A percentile compares a stretch with the other conserved stretches of the same genome.
These are phyloP conservation scores for Drosophila pallidifrons DNA, from an alignment of 1,140 invertebrate species.

Conservation along the genomic window DNA sequence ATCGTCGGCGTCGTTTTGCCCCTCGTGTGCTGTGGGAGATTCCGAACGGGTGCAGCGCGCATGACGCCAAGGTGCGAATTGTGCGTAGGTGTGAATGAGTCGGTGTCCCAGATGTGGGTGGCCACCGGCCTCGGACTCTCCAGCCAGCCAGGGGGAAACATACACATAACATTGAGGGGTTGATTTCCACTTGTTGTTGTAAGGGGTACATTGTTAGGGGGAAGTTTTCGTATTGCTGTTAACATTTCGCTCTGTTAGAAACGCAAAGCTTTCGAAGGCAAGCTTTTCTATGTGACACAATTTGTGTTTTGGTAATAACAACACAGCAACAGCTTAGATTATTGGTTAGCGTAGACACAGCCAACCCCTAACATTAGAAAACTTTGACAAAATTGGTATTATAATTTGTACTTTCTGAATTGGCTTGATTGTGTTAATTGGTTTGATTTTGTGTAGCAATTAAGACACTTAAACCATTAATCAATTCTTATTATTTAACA, in stretches of 20 bases:
- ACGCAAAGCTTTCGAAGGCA: conserved; percentile 20
- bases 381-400: too few relatives aligned
- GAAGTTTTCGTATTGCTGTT: conserved; percentile 12
- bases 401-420: too few relatives aligned
- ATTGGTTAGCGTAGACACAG: too few relatives aligned
- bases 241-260: conserved; percentile 5
- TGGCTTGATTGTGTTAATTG: too few relatives aligned
- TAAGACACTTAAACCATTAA: too few relatives aligned
- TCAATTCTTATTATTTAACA: too few relatives aligned
- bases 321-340: too few relatives aligned
- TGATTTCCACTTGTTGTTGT: conserved; percentile 45
- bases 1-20: not conserved
- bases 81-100: conserved; percentile 58
- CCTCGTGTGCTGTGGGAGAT: conserved; percentile 44
- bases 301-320: not conserved
- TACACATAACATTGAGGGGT: conserved; percentile 17
- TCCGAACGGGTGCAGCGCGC: conserved; percentile 71
- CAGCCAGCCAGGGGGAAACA: conserved; percentile 10
- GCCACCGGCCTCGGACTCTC: not conserved
- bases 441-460: too few relatives aligned
- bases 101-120: conserved; percentile 37
- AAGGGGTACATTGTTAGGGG: conserved; percentile 52
- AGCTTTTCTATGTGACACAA: conserved; percentile 38
- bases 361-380: too few relatives aligned
- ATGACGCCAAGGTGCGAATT: conserved; percentile 77